Conservation (phyloP, 2,113 vertebrate genomes). For the Pantherophis guttatus region DNA sequence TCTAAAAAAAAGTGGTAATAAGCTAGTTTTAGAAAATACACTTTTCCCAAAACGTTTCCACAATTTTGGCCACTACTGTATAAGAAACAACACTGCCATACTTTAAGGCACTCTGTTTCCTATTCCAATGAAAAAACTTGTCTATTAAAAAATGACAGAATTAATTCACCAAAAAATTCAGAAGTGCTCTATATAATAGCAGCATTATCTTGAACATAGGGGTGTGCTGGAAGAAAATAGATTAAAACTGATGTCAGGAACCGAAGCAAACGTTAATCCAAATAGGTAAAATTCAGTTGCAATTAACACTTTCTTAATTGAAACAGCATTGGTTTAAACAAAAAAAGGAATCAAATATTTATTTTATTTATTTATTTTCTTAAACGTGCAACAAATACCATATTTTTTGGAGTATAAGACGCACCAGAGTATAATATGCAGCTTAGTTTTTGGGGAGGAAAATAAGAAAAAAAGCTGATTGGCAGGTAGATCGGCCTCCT, state of each 20-base stretch:
- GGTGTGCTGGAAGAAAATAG: not conserved
- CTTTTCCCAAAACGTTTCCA: too few relatives aligned
- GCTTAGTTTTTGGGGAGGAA: too few relatives aligned
- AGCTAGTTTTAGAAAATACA: too few relatives aligned
- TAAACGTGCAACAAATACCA: too few relatives aligned
- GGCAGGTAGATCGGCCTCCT: too few relatives aligned
- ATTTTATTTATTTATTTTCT: too few relatives aligned
- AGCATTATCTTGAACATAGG: not conserved
- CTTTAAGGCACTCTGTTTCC: conserved; percentile 22
- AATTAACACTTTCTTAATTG: not conserved
- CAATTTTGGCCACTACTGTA: not conserved
- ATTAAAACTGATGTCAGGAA: not conserved
- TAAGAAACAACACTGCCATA: too few relatives aligned
- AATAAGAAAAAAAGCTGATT: too few relatives aligned
- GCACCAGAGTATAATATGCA: too few relatives aligned
- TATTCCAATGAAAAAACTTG: not conserved
- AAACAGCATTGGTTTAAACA: not conserved
- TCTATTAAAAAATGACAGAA: not conserved
- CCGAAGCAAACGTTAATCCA: not conserved
- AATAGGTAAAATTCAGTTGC: not conserved
- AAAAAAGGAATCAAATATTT: too few relatives aligned
- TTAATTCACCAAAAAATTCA: not conserved
- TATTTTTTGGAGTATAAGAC: too few relatives aligned
- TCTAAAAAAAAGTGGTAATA: too few relatives aligned
- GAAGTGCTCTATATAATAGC: not conserved